Conservation (phyloP, 2,113 vertebrate genomes). For the Piaya cayana region DNA sequence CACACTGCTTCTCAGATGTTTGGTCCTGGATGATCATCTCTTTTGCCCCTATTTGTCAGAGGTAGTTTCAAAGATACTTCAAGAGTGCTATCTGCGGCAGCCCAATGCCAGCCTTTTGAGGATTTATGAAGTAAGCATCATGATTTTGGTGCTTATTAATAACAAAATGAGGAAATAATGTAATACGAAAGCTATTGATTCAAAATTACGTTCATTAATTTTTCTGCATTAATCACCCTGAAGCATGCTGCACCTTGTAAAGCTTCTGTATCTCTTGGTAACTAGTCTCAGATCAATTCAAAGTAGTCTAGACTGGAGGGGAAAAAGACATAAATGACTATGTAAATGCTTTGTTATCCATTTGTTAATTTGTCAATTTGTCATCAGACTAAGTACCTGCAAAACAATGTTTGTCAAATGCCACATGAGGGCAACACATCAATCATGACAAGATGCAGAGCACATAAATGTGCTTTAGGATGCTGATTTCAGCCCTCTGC, state of each 20-base stretch:
- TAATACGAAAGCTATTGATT: conserved; percentile 32
- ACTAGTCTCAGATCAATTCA: conserved; percentile 20
- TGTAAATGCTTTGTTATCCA: conserved; percentile 41
- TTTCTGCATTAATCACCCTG: conserved; percentile 49
- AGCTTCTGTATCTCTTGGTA: conserved; percentile 30
- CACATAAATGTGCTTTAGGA: conserved; percentile 2
- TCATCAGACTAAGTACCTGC: conserved; percentile 29
- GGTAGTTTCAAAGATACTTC: neutral
- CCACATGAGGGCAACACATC: neutral
- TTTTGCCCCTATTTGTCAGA: neutral
- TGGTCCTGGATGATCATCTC: neutral
- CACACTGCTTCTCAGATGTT: neutral
- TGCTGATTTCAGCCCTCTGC: neutral
- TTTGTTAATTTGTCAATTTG: conserved; percentile 60
- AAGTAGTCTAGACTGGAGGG: neutral
- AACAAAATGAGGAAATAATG: neutral
- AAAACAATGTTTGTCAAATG: conserved; percentile 47
- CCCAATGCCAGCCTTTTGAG: neutral
- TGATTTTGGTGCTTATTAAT: neutral
- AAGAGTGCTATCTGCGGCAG: neutral
- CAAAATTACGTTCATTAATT: conserved; percentile 60
- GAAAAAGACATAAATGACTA: conserved; percentile 18
- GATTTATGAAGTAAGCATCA: conserved; percentile 14
- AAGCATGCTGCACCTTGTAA: conserved; percentile 10
- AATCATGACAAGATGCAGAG: neutral